Percentiles rank a stretch among this genome's conserved stretches.
These are phyloP conservation scores for Arrhopalites spinosus DNA, from an alignment of 2,888 invertebrate genomes.

Conservation along the genomic window DNA sequence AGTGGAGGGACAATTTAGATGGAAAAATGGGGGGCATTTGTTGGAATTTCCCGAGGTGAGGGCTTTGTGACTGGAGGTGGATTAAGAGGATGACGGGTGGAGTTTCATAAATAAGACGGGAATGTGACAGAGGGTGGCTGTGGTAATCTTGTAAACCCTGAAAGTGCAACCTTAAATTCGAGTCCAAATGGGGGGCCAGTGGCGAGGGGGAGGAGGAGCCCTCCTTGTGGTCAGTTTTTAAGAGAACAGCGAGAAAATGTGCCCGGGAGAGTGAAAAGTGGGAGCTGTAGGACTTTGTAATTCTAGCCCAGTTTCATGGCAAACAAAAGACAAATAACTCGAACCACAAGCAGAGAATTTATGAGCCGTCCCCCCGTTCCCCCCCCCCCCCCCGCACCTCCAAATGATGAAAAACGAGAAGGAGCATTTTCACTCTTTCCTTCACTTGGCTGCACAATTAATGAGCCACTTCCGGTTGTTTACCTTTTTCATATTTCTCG, in stretches of 20 bases:
- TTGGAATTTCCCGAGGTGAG: too few relatives aligned
- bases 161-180: too few relatives aligned
- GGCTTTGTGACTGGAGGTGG: too few relatives aligned
- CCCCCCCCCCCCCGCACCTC: neutral
- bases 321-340: conserved; percentile 34
- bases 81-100: neutral
- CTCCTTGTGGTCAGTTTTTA: conserved; percentile 30
- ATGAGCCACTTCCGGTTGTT: too few relatives aligned
- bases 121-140: neutral
- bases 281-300: conserved; percentile 9
- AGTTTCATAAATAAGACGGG: neutral
- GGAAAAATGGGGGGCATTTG: too few relatives aligned
- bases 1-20: too few relatives aligned
- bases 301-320: conserved; percentile 20
- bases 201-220: conserved; percentile 11
- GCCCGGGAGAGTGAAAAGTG: neutral
- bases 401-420: neutral
- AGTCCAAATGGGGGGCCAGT: neutral
- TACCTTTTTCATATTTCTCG: too few relatives aligned
- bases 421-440: conserved; percentile 10
- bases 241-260: conserved; percentile 10
- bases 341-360: conserved; percentile 22
- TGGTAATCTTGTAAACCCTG: too few relatives aligned
- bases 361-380: neutral
- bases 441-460: too few relatives aligned